Conservation (phyloP, 2,888 invertebrate species). For the Hyposoter dolosus region DNA sequence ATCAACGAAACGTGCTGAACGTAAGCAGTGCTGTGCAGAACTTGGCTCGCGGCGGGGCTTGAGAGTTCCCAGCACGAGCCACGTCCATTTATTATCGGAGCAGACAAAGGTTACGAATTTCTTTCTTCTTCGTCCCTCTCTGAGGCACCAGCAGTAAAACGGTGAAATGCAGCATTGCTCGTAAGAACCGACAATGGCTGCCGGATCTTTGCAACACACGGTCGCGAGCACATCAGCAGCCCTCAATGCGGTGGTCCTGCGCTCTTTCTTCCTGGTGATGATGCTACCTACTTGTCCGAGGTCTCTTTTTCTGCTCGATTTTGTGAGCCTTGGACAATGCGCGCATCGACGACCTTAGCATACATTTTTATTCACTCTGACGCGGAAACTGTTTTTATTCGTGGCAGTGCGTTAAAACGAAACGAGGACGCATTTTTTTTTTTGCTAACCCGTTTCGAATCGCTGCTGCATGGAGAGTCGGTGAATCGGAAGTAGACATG, state of each 20-base stretch:
- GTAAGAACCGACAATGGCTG: constrained; percentile 74
- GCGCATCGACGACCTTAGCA: constrained; percentile 37
- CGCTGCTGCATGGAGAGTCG: no score
- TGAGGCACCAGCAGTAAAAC: constrained; percentile 28
- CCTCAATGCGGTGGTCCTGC: constrained; percentile 37
- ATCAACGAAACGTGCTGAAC: constrained; percentile 38
- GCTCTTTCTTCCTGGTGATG: constrained; percentile 26
- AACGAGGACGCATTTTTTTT: background rate
- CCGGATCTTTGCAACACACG: constrained; percentile 46
- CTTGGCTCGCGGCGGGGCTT: constrained; percentile 50
- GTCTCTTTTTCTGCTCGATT: constrained; percentile 19
- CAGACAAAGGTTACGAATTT: constrained; percentile 78
- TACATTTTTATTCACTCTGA: constrained; percentile 20
- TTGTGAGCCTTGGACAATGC: constrained; percentile 56
- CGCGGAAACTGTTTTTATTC: background rate
- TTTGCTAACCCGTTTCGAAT: no score
- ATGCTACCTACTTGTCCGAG: constrained; percentile 48
- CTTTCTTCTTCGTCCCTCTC: constrained; percentile 23
- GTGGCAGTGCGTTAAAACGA: constrained; percentile 57
- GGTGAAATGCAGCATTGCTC: constrained; percentile 46
- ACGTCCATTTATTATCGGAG: constrained; percentile 79
- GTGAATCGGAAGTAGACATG: no score
- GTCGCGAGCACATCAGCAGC: constrained; percentile 9
- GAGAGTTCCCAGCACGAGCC: constrained; percentile 74
- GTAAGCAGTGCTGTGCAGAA: constrained; percentile 13